A percentile compares a stretch with the other conserved stretches of the same genome.
phyloP scores from a whole-genome alignment of 2,113 vertebrate species.

The Mesitornis unicolor region DNA sequence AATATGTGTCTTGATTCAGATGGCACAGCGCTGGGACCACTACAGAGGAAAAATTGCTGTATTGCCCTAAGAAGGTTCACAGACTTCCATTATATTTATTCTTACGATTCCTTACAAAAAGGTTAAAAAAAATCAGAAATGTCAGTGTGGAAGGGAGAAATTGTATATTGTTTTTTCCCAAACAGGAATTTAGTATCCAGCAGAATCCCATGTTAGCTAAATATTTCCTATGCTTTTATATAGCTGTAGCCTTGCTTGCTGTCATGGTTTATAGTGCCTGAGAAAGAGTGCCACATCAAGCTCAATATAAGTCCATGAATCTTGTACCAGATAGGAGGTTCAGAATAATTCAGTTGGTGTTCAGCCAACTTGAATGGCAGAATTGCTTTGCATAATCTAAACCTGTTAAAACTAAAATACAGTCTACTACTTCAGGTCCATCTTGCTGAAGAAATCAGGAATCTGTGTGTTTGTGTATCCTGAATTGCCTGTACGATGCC shows the following conservation, averaged over 20 bases:
- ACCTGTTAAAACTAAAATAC: not conserved
- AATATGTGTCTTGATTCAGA: not conserved
- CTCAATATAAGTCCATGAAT: not conserved
- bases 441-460: not conserved
- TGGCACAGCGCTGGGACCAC: not conserved
- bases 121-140: not conserved
- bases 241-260: not conserved
- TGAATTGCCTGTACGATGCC: not conserved
- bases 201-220: not conserved
- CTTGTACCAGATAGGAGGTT: not conserved
- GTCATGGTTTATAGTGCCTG: not conserved
- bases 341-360: not conserved
- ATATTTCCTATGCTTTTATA: not conserved
- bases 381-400: not conserved
- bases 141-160: not conserved
- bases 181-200: not conserved
- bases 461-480: not conserved
- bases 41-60: not conserved
- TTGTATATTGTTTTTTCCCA: not conserved
- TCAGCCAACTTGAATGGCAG: not conserved
- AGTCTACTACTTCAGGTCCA: not conserved
- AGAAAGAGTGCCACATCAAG: not conserved
- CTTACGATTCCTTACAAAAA: not conserved
- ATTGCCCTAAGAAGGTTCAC: not conserved
- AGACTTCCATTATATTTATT: not conserved